Evolutionary conservation across 2,797 vertebrate genomes (phyloP).

Genomic region (Bovichtus variegatus): DNA sequence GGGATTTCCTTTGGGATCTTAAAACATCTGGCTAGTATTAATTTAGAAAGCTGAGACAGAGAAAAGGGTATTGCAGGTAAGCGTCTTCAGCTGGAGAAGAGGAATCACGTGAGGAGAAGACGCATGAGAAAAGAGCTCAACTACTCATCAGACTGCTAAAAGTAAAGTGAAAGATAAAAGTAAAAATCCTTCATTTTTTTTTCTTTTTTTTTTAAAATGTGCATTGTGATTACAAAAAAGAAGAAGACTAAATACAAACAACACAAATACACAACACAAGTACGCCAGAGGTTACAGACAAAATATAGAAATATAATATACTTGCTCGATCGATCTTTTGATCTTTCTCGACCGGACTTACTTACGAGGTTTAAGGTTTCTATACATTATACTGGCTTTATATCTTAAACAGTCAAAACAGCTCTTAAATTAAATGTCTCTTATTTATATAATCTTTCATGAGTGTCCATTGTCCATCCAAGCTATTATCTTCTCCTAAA

Average conservation of each 20-base stretch:
- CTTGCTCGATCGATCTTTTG: too few relatives aligned
- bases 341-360: background rate
- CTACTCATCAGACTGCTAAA: background rate
- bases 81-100: background rate
- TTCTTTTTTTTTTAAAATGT: too few relatives aligned
- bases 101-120: background rate
- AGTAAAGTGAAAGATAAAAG: too few relatives aligned
- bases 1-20: background rate
- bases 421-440: background rate
- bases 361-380: background rate
- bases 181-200: background rate
- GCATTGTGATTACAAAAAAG: background rate
- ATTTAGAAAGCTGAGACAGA: background rate
- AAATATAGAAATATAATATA: background rate
- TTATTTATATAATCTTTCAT: background rate
- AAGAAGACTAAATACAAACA: background rate
- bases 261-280: background rate
- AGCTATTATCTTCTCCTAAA: background rate
- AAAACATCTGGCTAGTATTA: background rate
- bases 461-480: background rate
- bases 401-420: background rate
- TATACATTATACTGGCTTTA: background rate
- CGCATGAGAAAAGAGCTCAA: background rate
- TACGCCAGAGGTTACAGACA: background rate
- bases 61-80: background rate